Evolutionary conservation across 2,113 vertebrate genomes (phyloP), one percentile per base, ranked within the genome.

Genomic region (Epinephelus lanceolatus): DNA sequence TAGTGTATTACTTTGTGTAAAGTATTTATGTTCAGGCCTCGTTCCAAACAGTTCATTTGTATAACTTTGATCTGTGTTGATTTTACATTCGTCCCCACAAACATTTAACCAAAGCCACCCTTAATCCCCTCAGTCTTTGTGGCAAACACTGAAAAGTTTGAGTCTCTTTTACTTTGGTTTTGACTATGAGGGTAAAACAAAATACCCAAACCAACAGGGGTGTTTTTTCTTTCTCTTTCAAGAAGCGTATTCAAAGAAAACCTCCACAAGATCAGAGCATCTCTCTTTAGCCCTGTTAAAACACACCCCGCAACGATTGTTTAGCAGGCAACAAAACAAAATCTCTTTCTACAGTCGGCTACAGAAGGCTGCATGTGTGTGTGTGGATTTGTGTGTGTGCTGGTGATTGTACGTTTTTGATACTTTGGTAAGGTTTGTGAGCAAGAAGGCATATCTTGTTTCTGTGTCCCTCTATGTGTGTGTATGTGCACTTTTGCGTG

Each of bases 241-340:
- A 81, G 78, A 78, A 62, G 66, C 60, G 70, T 81, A 59, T 84
- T 89, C 81, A 88, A 91, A 92, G 69, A 66, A 57, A 84, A 83
- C 63, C 52, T 85, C 72, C 71, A 70, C 74, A 89, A 86, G 57
- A 92, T 92, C 89, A 86, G 85, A 91, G 85, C 55, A 76, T 83
- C 76, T 87, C 73, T 89, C 75, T 87, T 92, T 88, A 84, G 47
- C 72, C 85, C 76, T 74, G 66, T 79, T 77, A 84, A 84, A 76
- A 77, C 70, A 80, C 81, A 71, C 83, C 81, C 84, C 45, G 65
- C 79, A 80, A 88, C 10, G 27, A 80, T 80, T 85, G 74, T 87
- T 80, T 83, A 76, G 71, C 72, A 69, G 74, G 21, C 81, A 89
- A 80, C 74, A 80, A 62, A 86, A 70, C 77, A 75, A 78, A 83